Conservation (phyloP, 2,797 vertebrate genomes). For the Labroides dimidiatus region DNA sequence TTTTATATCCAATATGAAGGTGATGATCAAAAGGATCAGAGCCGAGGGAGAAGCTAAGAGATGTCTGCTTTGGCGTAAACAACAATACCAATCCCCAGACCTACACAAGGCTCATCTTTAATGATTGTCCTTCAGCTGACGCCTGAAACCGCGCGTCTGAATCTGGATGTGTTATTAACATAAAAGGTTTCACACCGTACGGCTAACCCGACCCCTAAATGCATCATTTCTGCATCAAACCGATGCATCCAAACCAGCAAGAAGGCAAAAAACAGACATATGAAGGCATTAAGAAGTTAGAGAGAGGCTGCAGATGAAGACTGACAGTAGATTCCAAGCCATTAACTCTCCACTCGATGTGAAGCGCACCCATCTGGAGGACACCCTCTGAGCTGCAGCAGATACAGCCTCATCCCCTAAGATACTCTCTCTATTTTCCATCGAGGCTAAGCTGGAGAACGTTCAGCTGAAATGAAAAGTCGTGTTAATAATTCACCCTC, state of each 20-base stretch:
- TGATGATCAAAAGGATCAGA: conserved; percentile 77
- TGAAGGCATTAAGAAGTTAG: conserved; percentile 30
- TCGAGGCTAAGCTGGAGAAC: conserved; percentile 45
- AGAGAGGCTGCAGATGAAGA: conserved; percentile 43
- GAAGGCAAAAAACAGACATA: neutral
- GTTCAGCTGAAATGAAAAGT: conserved; percentile 61
- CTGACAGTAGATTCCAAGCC: conserved; percentile 52
- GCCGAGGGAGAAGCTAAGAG: conserved; percentile 68
- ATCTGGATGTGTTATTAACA: neutral
- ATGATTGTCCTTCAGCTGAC: conserved; percentile 49
- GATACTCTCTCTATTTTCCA: conserved; percentile 41
- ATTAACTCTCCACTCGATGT: conserved; percentile 61
- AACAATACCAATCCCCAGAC: conserved; percentile 62
- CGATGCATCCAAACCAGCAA: conserved; percentile 3
- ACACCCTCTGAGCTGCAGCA: conserved; percentile 57
- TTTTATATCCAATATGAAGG: conserved; percentile 75
- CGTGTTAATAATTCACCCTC: conserved; percentile 71
- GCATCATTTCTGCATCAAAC: conserved; percentile 10
- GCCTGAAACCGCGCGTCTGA: conserved; percentile 15
- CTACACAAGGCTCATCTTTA: conserved; percentile 46
- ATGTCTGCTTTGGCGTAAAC: conserved; percentile 71
- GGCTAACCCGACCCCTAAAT: neutral
- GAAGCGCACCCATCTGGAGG: conserved; percentile 66
- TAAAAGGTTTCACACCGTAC: neutral
- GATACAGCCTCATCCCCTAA: conserved; percentile 57